Evolutionary conservation across 2,888 invertebrate species (phyloP), one percentile per base, ranked within the genome.

Genomic region (Sussaba pulchella): DNA sequence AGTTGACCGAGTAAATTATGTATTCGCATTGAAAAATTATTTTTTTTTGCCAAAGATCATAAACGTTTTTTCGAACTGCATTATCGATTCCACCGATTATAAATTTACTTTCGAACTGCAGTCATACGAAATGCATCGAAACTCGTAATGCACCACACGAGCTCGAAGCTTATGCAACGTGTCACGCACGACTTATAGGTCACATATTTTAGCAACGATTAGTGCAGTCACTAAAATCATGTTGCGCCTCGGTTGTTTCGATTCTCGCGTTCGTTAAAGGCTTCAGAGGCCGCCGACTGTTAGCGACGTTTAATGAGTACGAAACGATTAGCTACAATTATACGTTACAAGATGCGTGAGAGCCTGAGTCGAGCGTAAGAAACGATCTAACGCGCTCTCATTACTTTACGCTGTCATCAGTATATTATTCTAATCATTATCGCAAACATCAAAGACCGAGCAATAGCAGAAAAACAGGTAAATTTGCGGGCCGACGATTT

Each of bases 141-240:
- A 54, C 52, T n/a, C 26, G 12, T 24, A 14, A 21, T 21, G 26
- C 5, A 4, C 6, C 52, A 26, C 36, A 17, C 36, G 19, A 61
- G 8, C 31, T 31, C 8, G n/a, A 17, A n/a, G 45, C 57, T 59
- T 47, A 71, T 75, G 70, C 57, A 80, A 80, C 66, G n/a, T n/a
- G n/a, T 14, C 6, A 10, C 59, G 10, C n/a, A 47, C 39, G 39
- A 52, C 76, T 84, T 88, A 83, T 90, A 84, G 91, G 91, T 89
- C 90, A 85, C 84, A 86, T 81, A 87, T 90, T 91, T 91, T 91
- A 91, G 89, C 86, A 84, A 84, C 85, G 83, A 87, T 91, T 91
- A 90, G 87, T 87, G 81, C 71, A 78, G 57, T 70, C 76, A 78
- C 85, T 87, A 88, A 57, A 57, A 87, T 84, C 83, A 89, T 87